These are phyloP conservation scores for Spondyliosoma cantharus DNA, from an alignment of 2,797 vertebrate genomes.

Conservation along the genomic window DNA sequence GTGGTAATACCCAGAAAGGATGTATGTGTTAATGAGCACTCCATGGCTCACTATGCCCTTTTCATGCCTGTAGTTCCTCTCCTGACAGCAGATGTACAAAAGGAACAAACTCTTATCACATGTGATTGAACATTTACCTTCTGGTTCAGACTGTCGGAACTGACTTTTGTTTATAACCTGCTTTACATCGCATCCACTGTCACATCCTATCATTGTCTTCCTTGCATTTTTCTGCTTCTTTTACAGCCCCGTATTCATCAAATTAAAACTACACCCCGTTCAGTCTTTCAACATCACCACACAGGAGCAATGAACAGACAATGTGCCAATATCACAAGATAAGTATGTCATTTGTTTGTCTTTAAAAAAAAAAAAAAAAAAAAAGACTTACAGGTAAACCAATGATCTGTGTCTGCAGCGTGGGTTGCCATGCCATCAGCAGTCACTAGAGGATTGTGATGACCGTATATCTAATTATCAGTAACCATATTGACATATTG, in stretches of 20 bases:
- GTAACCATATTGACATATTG: background rate
- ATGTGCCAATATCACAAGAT: background rate
- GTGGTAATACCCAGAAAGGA: background rate
- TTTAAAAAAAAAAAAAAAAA: too few species aligned
- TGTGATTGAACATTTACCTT: background rate
- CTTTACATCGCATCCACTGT: background rate
- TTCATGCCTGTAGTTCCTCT: background rate
- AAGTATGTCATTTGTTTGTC: background rate
- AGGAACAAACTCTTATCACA: background rate
- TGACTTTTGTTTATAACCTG: too few species aligned
- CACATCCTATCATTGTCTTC: too few species aligned
- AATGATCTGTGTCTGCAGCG: background rate
- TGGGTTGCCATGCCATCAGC: constrained; percentile 14
- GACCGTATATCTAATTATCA: background rate
- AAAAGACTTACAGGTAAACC: background rate
- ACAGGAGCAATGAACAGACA: background rate
- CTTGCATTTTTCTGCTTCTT: background rate
- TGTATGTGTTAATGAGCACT: constrained; percentile 5
- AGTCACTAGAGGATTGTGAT: background rate
- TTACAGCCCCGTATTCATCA: background rate
- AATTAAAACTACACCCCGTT: background rate
- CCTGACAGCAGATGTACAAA: constrained; percentile 1
- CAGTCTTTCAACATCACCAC: background rate
- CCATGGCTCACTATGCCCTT: background rate
- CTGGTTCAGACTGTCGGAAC: background rate